Percentiles rank a stretch among this genome's conserved stretches.
Evolutionary conservation across 2,797 vertebrate genomes (phyloP).

Genomic region (Danio choprae): DNA sequence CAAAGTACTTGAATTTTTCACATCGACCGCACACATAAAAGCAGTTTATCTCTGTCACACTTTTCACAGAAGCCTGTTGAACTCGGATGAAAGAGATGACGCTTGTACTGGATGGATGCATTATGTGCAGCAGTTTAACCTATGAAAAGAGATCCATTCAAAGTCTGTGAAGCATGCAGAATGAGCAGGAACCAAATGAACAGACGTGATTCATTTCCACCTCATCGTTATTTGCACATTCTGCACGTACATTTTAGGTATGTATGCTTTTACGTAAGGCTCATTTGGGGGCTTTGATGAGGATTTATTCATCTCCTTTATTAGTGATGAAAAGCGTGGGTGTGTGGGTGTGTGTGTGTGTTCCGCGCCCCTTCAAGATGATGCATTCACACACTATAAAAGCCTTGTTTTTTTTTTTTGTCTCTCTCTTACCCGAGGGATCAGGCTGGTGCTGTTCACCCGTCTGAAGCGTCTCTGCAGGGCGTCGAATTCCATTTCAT

Average conservation of each 20-base stretch:
- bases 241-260: slow-evolving; percentile 5
- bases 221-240: neutral
- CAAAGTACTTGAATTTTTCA: neutral
- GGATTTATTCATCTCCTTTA: slow-evolving; percentile 12
- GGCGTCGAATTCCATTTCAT: slow-evolving; percentile 95
- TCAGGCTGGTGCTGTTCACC: slow-evolving; percentile 91
- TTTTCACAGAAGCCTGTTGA: slow-evolving; percentile 13
- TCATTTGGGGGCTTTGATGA: slow-evolving; percentile 9
- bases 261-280: neutral
- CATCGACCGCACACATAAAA: neutral
- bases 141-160: slow-evolving; percentile 16
- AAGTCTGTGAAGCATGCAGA: slow-evolving; percentile 5
- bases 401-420: slow-evolving; percentile 26
- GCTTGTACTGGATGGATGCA: neutral
- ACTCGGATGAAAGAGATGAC: neutral
- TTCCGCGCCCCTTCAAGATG: neutral
- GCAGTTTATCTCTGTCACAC: neutral
- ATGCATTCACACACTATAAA: slow-evolving; percentile 22
- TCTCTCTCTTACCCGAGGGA: slow-evolving; percentile 87
- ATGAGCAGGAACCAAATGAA: neutral
- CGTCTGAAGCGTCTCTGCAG: slow-evolving; percentile 95
- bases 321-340: slow-evolving; percentile 1
- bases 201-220: slow-evolving; percentile 21
- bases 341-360: neutral
- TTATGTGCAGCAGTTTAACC: neutral